Base-by-base conservation (phyloP, 1,140 invertebrate genomes). In the Planococcus citri region DNA sequence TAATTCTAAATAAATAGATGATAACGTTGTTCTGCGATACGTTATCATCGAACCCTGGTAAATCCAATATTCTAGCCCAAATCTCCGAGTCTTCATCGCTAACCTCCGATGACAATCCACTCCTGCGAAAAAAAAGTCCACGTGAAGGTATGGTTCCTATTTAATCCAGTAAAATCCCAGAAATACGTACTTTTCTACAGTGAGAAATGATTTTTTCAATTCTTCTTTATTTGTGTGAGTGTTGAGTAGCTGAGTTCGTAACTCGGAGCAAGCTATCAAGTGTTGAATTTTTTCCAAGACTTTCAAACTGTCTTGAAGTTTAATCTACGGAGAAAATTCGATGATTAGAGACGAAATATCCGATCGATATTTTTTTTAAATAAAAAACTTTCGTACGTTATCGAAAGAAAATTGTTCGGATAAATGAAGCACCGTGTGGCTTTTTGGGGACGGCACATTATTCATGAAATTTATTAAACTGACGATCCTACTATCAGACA, bases 21-120 rank as follows among this genome's bases (percentile, higher is more conserved):
- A 92, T 88, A 69, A 82, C 84, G 77, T 92, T 92, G 73, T 83
- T 85, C 0, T 87, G 86, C 0, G 90, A 92, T 1, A 90, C 84
- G 74, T 90, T 91, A 74, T 92, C 91, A 75, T 93, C 90, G 73
- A 93, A 89, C 9, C 90, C 88, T 20, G 88, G 89, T 27, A 91
- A 81, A 76, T 90, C 88, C 1, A 90, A 84, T 20, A 83, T 85
- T 60, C 87, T 81, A 1, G 88, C 87, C 83, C 87, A 88, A 60
- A 86, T 81, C 75, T 91, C 89, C 71, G 83, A 79, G 72, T 89
- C 87, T 72, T 89, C 88, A 76, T 90, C 88, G 72, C 86, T 89
- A 29, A 87, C 82, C 73, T 89, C 87, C 0, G 85, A 84, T 17
- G 86, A 83, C 4, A 84, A 82, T 57, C 84, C 81, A 72, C 77